Base-by-base conservation (phyloP, 2,888 invertebrate species). In the Drosophila atripex region DNA sequence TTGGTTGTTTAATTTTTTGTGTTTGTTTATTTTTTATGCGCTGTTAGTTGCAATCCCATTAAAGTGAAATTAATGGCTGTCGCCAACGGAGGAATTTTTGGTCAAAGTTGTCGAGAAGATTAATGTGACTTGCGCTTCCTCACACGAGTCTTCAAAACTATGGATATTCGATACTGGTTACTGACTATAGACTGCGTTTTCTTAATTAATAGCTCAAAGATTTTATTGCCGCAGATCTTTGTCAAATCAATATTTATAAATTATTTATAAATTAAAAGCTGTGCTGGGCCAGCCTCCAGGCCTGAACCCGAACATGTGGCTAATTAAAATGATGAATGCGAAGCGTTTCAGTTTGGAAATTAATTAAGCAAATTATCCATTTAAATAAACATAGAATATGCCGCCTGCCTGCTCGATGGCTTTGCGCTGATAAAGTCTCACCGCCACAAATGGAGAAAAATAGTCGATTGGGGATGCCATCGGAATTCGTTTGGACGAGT, bases 321-420 rank as follows among this genome's bases (percentile, higher is more conserved):
- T 72, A 75, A 75, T 75, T 75, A 75, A 72, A 75, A 86, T 86
- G 82, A 86, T 84, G 79, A 82, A 84, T 84, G 79, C 76, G 77
- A 76, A 79, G 70, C 59, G 75, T 71, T 65, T 66, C 52, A 45
- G 46, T 53, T 66, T 50, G 54, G 41, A 70, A 75, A 73, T 66
- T 69, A 72, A 75, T 73, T 78, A 73, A 72, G 71, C 71, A 64
- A 61, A 70, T 53, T 65, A 68, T 65, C 71, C 61, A 73, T 75
- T 73, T 64, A 68, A 74, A 60, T 70, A 55, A 72, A 66, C 60
- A 75, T 59, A 46, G 64, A 65, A 73, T 65, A 43, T 61, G 66
- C 50, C 59, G 45, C 70, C 61, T 35, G 54, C 51, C 56, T 70
- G 73, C 74, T 65, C 74, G 74, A 74, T 73, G 73, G 57, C 41